Percentiles rank a stretch among this genome's conserved stretches.
phyloP scores from a whole-genome alignment of 2,113 vertebrate species.

The Petroica traversi region DNA sequence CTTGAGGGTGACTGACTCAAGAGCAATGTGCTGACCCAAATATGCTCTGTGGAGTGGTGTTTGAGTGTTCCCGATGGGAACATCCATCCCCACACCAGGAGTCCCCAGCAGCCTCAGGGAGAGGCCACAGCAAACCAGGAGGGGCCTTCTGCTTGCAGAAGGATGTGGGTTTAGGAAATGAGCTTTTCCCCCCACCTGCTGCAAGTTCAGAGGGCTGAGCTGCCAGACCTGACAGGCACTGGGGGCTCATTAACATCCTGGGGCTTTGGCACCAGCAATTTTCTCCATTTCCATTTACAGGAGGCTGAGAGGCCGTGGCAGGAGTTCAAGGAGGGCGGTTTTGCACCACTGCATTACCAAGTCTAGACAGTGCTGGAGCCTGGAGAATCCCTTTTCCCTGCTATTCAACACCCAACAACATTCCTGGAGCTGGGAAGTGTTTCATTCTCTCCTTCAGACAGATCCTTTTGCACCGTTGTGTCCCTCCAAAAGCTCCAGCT shows the following conservation, averaged over 20 bases:
- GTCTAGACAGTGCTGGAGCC: background rate
- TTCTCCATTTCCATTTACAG: background rate
- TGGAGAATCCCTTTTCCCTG: background rate
- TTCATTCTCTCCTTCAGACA: background rate
- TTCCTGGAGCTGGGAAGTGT: background rate
- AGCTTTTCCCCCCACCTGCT: background rate
- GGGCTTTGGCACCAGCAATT: background rate
- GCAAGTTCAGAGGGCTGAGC: background rate
- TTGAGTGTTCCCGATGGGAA: background rate
- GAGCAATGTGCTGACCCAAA: background rate
- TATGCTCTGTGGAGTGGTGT: accelerated
- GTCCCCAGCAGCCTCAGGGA: accelerated
- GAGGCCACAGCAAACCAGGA: accelerated
- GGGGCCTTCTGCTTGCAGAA: background rate
- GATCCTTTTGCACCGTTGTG: background rate
- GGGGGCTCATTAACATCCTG: background rate
- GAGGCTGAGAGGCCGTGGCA: background rate
- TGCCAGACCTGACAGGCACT: background rate
- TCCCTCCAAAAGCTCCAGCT: background rate
- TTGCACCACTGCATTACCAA: background rate
- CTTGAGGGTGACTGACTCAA: accelerated
- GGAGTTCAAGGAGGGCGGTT: background rate
- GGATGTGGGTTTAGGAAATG: background rate
- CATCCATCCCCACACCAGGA: background rate
- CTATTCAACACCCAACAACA: background rate